Conservation (phyloP, 1,140 invertebrate genomes). For the Acromyrmex echinatior region DNA sequence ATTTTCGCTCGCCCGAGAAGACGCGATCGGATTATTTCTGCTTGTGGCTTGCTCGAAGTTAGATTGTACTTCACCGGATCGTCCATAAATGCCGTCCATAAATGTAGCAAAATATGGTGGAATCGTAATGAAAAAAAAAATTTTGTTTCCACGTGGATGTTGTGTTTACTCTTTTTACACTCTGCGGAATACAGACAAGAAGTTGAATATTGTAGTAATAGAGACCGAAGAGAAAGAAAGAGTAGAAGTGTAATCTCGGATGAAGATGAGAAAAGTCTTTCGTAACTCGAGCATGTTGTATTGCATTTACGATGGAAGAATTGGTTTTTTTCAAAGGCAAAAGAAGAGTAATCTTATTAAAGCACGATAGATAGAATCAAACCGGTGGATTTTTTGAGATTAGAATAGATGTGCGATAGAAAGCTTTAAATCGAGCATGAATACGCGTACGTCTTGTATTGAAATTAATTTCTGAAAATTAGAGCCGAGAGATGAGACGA, state of each 20-base stretch:
- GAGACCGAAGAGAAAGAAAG: conserved; percentile 7
- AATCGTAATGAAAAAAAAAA: background rate
- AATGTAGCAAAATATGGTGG: conserved; percentile 20
- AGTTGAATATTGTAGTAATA: conserved; percentile 25
- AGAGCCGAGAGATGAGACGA: background rate
- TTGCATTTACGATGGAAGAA: conserved; percentile 17
- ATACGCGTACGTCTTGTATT: background rate
- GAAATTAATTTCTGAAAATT: conserved; percentile 59
- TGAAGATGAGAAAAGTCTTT: conserved; percentile 20
- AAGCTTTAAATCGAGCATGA: conserved; percentile 5
- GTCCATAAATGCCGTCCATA: conserved; percentile 36
- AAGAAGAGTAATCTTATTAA: conserved; percentile 35
- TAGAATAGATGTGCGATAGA: background rate
- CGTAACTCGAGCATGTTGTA: background rate
- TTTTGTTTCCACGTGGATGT: conserved; percentile 27
- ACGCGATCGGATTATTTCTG: conserved; percentile 59
- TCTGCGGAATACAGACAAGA: background rate
- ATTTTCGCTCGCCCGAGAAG: conserved; percentile 40
- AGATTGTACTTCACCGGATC: conserved; percentile 9
- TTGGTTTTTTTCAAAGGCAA: background rate
- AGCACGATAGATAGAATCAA: conserved; percentile 1
- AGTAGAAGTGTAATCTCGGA: conserved; percentile 50
- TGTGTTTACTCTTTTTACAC: conserved; percentile 26
- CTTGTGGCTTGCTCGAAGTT: conserved; percentile 7
- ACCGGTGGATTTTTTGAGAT: conserved; percentile 25